phyloP scores from a whole-genome alignment of 2,888 invertebrate species.

The Cataglyphis cursor region DNA sequence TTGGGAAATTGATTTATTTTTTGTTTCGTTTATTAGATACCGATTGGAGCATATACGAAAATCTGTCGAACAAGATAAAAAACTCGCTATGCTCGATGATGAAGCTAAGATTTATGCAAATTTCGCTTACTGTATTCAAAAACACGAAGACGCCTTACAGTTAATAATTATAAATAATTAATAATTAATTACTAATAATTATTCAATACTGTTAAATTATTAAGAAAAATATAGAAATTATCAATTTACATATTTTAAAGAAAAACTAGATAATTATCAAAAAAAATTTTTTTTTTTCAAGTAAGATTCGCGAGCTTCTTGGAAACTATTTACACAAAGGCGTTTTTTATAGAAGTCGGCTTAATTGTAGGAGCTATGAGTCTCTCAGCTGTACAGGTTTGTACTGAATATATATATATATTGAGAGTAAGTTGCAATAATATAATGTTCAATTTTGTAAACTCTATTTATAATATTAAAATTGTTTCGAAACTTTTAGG shows the following conservation, averaged over 20 bases:
- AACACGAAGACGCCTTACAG: slow-evolving; percentile 24
- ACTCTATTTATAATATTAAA: background rate
- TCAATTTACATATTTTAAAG: background rate
- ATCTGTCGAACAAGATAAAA: slow-evolving; percentile 25
- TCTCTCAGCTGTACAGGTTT: slow-evolving; percentile 32
- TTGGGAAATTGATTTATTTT: background rate
- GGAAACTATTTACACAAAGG: slow-evolving; percentile 5
- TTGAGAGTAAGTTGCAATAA: background rate
- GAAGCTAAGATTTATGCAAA: slow-evolving; percentile 28
- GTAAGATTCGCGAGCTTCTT: slow-evolving; percentile 24
- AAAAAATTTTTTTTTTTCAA: background rate
- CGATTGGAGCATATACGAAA: slow-evolving; percentile 16
- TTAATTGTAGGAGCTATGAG: slow-evolving; percentile 21
- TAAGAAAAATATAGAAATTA: background rate
- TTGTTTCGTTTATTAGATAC: slow-evolving; percentile 8
- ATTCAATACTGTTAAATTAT: background rate
- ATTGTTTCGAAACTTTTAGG: slow-evolving; percentile 52
- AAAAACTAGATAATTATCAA: background rate
- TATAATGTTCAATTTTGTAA: background rate
- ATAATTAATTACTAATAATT: background rate
- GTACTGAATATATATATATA: background rate
- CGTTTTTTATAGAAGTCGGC: slow-evolving; percentile 16
- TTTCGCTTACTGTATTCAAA: slow-evolving; percentile 34
- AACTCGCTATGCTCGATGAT: background rate
- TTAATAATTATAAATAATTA: slow-evolving; percentile 4